Conservation (phyloP, 2,888 invertebrate species). For the Invenusta paracnida region DNA sequence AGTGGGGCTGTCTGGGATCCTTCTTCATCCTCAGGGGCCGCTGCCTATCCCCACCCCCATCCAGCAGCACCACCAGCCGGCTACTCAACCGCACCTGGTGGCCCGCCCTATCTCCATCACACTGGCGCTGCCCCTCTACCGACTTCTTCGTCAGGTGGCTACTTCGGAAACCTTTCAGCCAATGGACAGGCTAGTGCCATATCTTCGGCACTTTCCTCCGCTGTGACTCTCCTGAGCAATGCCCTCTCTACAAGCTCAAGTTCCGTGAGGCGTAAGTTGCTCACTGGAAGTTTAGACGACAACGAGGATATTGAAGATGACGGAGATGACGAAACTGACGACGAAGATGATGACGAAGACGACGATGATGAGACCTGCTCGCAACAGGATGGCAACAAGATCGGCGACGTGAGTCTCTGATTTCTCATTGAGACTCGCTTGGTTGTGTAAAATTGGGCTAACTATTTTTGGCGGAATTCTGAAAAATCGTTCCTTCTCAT, state of each 20-base stretch:
- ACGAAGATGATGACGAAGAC: neutral
- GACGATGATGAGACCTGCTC: too few relatives aligned
- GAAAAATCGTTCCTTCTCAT: too few relatives aligned
- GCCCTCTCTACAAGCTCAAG: neutral
- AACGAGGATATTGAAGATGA: neutral
- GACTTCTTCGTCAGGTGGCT: neutral
- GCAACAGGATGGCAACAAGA: too few relatives aligned
- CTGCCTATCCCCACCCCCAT: too few relatives aligned
- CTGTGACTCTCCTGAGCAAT: neutral
- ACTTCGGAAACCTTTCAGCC: neutral
- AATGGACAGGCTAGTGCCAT: neutral
- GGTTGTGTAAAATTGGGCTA: too few relatives aligned
- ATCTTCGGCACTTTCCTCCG: neutral
- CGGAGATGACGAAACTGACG: neutral
- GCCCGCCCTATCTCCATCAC: neutral
- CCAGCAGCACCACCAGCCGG: neutral
- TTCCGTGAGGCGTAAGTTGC: neutral
- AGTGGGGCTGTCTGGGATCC: too few relatives aligned
- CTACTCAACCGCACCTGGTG: neutral
- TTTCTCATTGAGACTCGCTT: too few relatives aligned
- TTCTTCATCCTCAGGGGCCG: too few relatives aligned
- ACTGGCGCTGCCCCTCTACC: neutral
- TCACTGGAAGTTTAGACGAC: neutral
- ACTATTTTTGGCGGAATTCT: too few relatives aligned
- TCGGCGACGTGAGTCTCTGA: too few relatives aligned